Conservation (phyloP, 2,888 invertebrate species). For the Dryocosmus kuriphilus region DNA sequence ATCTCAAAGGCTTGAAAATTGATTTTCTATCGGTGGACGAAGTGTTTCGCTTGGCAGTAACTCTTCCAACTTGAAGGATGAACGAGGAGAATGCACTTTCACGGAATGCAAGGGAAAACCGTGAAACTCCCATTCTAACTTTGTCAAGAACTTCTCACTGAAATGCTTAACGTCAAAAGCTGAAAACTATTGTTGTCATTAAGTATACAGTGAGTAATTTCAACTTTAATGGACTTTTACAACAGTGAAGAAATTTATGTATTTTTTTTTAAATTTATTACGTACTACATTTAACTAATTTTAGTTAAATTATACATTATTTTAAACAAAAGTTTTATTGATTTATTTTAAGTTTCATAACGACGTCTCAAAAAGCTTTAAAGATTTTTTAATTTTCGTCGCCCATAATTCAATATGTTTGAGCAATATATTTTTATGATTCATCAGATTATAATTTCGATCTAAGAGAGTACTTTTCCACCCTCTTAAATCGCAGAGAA, state of each 20-base stretch:
- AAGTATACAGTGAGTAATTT: conserved; percentile 1
- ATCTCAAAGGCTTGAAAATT: conserved; percentile 15
- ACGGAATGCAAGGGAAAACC: conserved; percentile 23
- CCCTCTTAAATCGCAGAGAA: background rate
- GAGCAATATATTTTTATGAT: no score
- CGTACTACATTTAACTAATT: no score
- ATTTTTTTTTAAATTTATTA: background rate
- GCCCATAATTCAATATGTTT: no score
- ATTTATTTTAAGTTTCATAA: no score
- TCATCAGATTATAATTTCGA: no score
- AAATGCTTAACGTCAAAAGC: conserved; percentile 6
- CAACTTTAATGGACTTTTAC: background rate
- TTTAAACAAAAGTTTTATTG: no score
- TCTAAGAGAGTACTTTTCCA: background rate
- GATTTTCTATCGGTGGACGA: conserved; percentile 11
- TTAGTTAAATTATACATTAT: no score
- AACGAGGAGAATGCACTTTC: conserved; percentile 9
- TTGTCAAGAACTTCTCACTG: conserved; percentile 27
- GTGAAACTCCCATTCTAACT: conserved; percentile 24
- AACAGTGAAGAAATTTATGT: background rate
- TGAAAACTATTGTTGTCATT: conserved; percentile 7
- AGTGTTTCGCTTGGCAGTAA: conserved; percentile 5
- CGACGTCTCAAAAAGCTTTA: no score
- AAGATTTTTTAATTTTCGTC: no score
- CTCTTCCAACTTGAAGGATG: conserved; percentile 8